phyloP scores from a whole-genome alignment of 2,113 vertebrate species.

The Crotalus viridis region DNA sequence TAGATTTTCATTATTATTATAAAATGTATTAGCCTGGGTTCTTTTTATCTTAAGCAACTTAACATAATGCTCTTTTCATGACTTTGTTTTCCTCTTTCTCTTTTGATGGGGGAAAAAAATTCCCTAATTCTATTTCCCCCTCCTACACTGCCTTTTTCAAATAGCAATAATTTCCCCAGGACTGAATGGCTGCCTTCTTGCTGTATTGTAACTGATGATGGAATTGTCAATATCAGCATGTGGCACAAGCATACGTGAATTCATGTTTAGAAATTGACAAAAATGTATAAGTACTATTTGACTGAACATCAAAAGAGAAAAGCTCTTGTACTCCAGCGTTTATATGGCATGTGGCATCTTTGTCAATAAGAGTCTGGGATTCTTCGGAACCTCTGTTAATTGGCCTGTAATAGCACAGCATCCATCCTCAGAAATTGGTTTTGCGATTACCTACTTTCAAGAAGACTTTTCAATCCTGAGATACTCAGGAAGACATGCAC shows the following conservation, averaged over 20 bases:
- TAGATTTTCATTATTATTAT: slow-evolving; percentile 17
- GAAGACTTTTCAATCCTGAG: background rate
- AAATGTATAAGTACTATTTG: background rate
- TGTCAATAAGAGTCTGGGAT: background rate
- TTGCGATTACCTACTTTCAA: background rate
- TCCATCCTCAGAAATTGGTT: background rate
- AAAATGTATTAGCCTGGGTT: background rate
- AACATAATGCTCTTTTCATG: slow-evolving; percentile 4
- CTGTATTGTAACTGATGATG: background rate
- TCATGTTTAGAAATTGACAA: background rate
- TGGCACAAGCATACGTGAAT: fast-evolving
- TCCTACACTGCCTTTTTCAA: background rate
- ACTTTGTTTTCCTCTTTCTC: background rate
- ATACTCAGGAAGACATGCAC: background rate
- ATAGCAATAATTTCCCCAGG: slow-evolving; percentile 12
- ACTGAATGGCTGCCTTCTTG: background rate
- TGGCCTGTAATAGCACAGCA: background rate
- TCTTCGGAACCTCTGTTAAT: background rate
- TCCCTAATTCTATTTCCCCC: background rate
- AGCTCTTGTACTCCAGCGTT: background rate
- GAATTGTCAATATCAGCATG: fast-evolving
- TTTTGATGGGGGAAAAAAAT: background rate
- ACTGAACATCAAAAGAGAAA: background rate
- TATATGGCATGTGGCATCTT: background rate
- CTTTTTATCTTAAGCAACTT: background rate